Evolutionary conservation across 2,888 invertebrate genomes (phyloP), one percentile per base, ranked within the genome.

Genomic region (Diplazon laetatorius): DNA sequence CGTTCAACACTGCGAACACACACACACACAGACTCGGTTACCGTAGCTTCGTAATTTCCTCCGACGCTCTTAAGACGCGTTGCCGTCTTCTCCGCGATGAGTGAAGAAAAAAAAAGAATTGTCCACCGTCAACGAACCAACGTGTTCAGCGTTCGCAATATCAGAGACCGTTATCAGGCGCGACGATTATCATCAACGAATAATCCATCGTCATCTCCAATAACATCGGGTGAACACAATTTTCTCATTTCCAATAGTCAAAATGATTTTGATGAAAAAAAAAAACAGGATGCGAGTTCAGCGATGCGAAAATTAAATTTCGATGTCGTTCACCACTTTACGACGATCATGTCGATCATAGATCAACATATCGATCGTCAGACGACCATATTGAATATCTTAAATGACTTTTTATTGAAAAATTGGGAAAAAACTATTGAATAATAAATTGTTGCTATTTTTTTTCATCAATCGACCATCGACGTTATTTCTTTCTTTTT

Each of bases 1-100:
- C 60, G 39, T 46, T 60, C 35, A 65, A 42, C 44, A 14, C 35
- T 60, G 66, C 42, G n/a, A n/a, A n/a, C n/a, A n/a, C n/a, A n/a
- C n/a, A n/a, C n/a, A n/a, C n/a, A n/a, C n/a, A 50, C 65, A 44
- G 16, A 25, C 35, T n/a, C 39, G 50, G 55, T 8, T 73, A 68
- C 78, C 79, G 78, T 2, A 42, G 37, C 46, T 42, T 18, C 12
- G 80, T 78, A 81, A 82, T 81, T 80, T 80, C 60, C 72, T 65
- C 16, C 35, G 44, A 44, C 35, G 44, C 22, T 68, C 14, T 25
- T 39, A 16, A 42, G 14, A 50, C 50, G 35, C n/a, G 68, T 14
- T 12, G 46, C 44, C 25, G 10, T 9, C n/a, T n/a, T 25, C 14
- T 42, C 1, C n/a, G 35, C 3, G 55, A 57, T 35, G 30, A 44